phyloP scores from a whole-genome alignment of 2,113 vertebrate genomes.

The Nycticebus coucang region DNA sequence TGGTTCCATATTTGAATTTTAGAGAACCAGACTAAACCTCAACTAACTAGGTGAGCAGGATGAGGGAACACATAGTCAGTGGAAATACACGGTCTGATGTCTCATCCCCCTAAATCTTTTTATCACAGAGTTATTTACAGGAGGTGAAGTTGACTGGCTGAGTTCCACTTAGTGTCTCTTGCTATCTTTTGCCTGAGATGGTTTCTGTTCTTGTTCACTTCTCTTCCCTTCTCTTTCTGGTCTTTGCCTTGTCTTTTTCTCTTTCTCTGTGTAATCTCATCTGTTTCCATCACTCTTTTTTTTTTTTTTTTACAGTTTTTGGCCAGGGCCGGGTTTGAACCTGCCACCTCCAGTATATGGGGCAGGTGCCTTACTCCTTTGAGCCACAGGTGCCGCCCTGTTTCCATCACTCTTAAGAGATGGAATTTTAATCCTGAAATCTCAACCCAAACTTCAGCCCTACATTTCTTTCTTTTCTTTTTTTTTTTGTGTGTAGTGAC shows the following conservation, averaged over 20 bases:
- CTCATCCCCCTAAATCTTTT: not conserved
- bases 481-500: no score
- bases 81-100: not conserved
- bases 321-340: no score
- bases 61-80: not conserved
- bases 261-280: not conserved
- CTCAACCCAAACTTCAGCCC: slow-evolving; percentile 11
- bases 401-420: not conserved
- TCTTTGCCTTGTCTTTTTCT: not conserved
- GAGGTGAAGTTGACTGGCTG: not conserved
- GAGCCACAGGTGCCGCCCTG: no score
- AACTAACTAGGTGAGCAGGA: not conserved
- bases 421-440: not conserved
- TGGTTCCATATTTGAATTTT: not conserved
- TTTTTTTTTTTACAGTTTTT: no score
- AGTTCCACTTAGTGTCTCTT: not conserved
- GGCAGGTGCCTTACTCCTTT: no score
- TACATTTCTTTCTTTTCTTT: no score
- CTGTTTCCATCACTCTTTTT: not conserved
- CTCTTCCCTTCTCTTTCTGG: not conserved
- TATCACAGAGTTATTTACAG: slow-evolving; percentile 25
- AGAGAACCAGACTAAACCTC: not conserved
- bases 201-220: slow-evolving; percentile 7
- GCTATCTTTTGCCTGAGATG: not conserved
- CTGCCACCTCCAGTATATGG: no score